Conservation (phyloP, 2,113 vertebrate genomes). For the Ivindomyrus marchei region DNA sequence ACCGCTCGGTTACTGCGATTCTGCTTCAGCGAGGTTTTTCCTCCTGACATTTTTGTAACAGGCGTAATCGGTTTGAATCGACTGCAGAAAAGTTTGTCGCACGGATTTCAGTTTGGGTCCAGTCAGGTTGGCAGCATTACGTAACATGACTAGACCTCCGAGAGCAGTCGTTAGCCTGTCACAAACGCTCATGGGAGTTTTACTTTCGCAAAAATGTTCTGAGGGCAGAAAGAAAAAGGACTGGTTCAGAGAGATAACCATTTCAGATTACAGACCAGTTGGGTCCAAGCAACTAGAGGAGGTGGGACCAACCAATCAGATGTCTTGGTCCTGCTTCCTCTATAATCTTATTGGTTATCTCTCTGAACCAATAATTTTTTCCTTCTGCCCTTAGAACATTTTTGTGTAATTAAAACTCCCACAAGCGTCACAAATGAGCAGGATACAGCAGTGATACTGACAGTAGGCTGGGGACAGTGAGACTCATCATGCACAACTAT, state of each 20-base stretch:
- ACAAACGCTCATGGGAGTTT: neutral
- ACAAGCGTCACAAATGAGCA: constrained; percentile 19
- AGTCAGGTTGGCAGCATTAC: neutral
- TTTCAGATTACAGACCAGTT: too few species aligned
- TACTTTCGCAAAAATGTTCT: neutral
- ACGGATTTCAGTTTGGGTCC: neutral
- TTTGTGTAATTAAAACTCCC: constrained; percentile 19
- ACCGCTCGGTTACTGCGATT: neutral
- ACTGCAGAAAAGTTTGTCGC: neutral
- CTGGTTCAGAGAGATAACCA: too few species aligned
- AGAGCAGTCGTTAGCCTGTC: neutral
- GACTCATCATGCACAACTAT: neutral
- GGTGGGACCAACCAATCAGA: too few species aligned
- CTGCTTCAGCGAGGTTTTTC: neutral
- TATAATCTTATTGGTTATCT: neutral
- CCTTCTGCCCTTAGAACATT: neutral
- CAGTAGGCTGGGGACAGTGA: neutral
- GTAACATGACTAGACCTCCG: neutral
- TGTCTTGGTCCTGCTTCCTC: too few species aligned
- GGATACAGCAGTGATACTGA: neutral
- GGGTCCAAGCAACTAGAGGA: too few species aligned
- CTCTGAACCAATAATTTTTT: neutral
- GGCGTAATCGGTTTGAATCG: neutral
- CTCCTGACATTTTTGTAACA: neutral
- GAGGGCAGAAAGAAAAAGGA: too few species aligned